A percentile compares a stretch with the other conserved stretches of the same genome.
Evolutionary conservation across 2,888 invertebrate genomes (phyloP).

Genomic region (Diarsia mendica): DNA sequence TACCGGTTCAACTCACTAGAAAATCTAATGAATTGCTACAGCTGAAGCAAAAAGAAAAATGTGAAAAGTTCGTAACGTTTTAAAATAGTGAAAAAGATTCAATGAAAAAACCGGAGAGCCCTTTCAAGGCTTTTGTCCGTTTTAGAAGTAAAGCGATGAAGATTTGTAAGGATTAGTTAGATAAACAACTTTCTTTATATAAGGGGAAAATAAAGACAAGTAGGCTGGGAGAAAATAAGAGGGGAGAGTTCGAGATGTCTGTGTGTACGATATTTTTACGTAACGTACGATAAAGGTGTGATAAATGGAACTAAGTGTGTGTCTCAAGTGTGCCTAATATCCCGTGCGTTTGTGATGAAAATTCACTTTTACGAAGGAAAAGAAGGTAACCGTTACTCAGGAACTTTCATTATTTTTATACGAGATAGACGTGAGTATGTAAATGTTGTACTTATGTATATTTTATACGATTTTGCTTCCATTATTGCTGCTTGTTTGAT

Average conservation of each 20-base stretch:
- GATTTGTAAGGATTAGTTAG: constrained; percentile 67
- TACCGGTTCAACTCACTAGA: constrained; percentile 39
- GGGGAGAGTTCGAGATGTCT: constrained; percentile 39
- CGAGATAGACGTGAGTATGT: constrained; percentile 46
- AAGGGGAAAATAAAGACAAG: constrained; percentile 61
- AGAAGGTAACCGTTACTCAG: constrained; percentile 51
- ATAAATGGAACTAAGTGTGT: constrained; percentile 69
- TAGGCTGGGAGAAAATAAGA: constrained; percentile 43
- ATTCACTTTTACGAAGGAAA: constrained; percentile 50
- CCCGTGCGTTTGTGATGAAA: constrained; percentile 62
- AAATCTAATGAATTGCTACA: constrained; percentile 47
- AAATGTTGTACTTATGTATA: constrained; percentile 22
- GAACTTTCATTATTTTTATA: constrained; percentile 57
- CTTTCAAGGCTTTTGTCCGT: constrained; percentile 47
- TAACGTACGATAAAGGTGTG: constrained; percentile 69
- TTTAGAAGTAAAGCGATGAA: constrained; percentile 62
- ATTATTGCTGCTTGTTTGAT: constrained; percentile 14
- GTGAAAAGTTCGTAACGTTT: constrained; percentile 54
- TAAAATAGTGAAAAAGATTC: constrained; percentile 50
- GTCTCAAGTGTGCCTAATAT: constrained; percentile 68
- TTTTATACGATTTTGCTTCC: constrained; percentile 18
- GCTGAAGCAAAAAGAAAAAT: constrained; percentile 47
- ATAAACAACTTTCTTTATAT: constrained; percentile 65
- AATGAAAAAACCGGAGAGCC: constrained; percentile 51
- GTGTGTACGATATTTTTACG: constrained; percentile 62